Evolutionary conservation across 2,888 invertebrate species (phyloP).

Genomic region (Hedya salicella): DNA sequence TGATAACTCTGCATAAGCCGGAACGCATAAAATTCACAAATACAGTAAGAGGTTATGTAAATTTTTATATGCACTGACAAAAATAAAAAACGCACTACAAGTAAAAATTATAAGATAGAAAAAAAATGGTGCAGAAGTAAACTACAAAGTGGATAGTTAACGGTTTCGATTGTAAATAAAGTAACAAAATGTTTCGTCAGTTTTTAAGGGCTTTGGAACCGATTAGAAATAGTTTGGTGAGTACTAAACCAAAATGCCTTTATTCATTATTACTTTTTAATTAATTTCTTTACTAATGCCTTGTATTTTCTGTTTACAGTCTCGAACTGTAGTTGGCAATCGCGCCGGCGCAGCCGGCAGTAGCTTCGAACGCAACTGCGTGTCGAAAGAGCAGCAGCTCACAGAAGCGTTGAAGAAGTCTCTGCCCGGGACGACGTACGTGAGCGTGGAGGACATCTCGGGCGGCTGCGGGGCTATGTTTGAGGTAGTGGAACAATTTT

Average conservation of each 20-base stretch:
- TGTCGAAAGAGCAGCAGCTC: conserved; percentile 72
- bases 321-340: conserved; percentile 53
- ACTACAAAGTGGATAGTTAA: conserved; percentile 12
- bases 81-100: conserved; percentile 12
- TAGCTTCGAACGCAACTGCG: conserved; percentile 66
- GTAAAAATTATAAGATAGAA: not conserved
- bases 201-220: conserved; percentile 68
- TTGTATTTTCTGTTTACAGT: conserved; percentile 48
- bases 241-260: conserved; percentile 38
- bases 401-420: conserved; percentile 65
- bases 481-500: conserved; percentile 74
- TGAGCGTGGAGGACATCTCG: conserved; percentile 89
- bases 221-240: conserved; percentile 66
- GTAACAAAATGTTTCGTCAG: conserved; percentile 68
- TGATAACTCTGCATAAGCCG: conserved; percentile 3
- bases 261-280: conserved; percentile 10
- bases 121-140: conserved; percentile 3
- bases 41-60: conserved; percentile 41
- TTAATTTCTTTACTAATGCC: not conserved
- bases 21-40: conserved; percentile 17
- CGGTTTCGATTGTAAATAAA: not conserved
- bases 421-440: conserved; percentile 86
- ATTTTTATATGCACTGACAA: conserved; percentile 19
- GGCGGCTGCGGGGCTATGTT: conserved; percentile 94
- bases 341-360: conserved; percentile 52